Conservation (phyloP, 2,113 vertebrate species). For the Hydrolagus affinis region DNA sequence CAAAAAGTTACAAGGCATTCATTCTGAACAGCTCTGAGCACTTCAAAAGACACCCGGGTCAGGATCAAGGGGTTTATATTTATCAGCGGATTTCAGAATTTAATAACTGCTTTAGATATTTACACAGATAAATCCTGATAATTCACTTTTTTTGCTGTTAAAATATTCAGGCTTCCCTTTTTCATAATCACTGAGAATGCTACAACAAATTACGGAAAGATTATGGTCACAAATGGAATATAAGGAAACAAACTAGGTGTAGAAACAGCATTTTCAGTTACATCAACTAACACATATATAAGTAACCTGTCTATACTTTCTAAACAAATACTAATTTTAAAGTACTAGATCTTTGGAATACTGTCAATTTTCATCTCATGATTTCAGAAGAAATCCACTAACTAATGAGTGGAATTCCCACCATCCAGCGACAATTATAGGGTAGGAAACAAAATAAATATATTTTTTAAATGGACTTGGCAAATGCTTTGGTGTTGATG, state of each 20-base stretch:
- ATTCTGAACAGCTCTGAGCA: conserved; percentile 17
- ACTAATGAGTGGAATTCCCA: no score
- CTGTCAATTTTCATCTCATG: background rate
- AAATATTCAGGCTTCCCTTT: background rate
- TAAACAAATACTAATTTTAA: background rate
- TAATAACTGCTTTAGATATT: conserved; percentile 9
- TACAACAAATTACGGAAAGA: background rate
- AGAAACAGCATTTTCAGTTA: background rate
- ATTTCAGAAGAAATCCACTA: background rate
- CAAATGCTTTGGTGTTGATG: no score
- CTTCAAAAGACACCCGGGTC: conserved; percentile 1
- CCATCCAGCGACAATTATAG: background rate
- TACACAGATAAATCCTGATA: background rate
- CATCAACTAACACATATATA: background rate
- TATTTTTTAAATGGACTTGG: background rate
- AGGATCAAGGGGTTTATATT: conserved; percentile 16
- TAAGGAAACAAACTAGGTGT: background rate
- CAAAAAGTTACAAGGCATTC: conserved; percentile 20
- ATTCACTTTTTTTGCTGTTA: background rate
- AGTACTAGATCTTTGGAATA: background rate
- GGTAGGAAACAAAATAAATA: background rate
- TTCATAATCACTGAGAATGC: background rate
- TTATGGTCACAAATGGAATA: background rate
- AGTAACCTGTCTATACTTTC: background rate
- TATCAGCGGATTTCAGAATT: conserved; percentile 2